Evolutionary conservation across 1,140 invertebrate genomes (phyloP), one percentile per base, ranked within the genome.

Genomic region (Bombus balteatus): DNA sequence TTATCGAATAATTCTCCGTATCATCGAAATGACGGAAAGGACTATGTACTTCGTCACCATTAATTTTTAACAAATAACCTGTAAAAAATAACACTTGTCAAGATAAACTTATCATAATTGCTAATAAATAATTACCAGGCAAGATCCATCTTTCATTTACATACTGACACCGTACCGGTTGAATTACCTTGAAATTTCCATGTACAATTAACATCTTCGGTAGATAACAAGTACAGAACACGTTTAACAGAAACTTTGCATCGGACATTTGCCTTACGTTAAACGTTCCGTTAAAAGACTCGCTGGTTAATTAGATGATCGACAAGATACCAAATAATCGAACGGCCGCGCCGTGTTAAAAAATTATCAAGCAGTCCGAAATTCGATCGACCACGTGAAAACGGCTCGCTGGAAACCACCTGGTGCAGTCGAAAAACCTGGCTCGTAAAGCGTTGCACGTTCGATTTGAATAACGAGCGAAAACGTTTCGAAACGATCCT

Each of bases 381-480:
- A 22, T 59, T 22, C 34, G 34, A 32, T 43, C 34, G 57, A 37
- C 6, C 47, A 22, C 34, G 18, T 13, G n/a, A 37, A 39, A 10
- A 25, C 5, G 10, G 9, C 2, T 4, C 13, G 39, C 10, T 28
- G 37, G 25, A 28, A 39, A 65, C 72, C 81, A 83, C 59, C 81
- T 77, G 81, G 73, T 53, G 59, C 59, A 39, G 18, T n/a, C 74
- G 74, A 70, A 70, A 59, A 76, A 53, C 65, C 65, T 32, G 39
- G 34, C 76, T 80, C 68, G 68, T 80, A 80, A 85, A 84, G 65
- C 82, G 68, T 84, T 28, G 9, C 66, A 28, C 59, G 41, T 34
- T 65, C 77, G 83, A 81, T 85, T 85, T 85, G 79, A 85, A 85
- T 85, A 85, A 85, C 84, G 84, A 74, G 22, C 62, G 84, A 85